Base-by-base conservation (phyloP, 2,113 vertebrate genomes). In the Psammodynastes pulverulentus region DNA sequence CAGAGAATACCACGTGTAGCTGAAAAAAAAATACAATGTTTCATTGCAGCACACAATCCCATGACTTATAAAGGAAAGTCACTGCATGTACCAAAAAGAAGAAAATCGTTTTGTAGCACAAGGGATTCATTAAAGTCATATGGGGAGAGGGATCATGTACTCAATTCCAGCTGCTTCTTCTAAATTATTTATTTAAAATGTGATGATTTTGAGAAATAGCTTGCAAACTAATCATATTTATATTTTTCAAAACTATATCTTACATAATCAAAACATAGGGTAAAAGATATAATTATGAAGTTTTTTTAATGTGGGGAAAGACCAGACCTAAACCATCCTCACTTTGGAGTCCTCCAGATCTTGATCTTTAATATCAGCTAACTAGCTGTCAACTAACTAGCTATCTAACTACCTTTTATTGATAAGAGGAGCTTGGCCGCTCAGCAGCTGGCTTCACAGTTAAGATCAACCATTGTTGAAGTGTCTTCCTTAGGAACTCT, bases 91-190 rank as follows among this genome's bases (percentile, higher is more conserved):
- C 46, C 62, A 89, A 89, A 90, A 62, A 90, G 23, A 84, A 89
- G 26, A 51, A 10, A 56, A 53, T 90, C 92, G 89, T 93, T 91
- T n/a, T 56, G 62, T 43, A 88, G 92, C 89, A 93, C 52, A 94
- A 90, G 89, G 39, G 12, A 87, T 86, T 85, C 88, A 88, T 84
- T 87, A 94, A 94, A 92, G 87, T 84, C 89, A 95, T 92, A 92
- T 58, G 86, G 24, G 26, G 26, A 90, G 92, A 85, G 67, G 1
- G 2, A 4, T 49, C 2, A 0, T 24, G 21, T 43, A 62, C 39
- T 84, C 93, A 87, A 88, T 89, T 94, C 58, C 56, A 88, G 46
- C 54, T 92, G 91, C 49, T 85, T 4, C 39, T 46, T 43, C 93
- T 53, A 9, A 87, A 95, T 58, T 72, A 88, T 39, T 53, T 54